Percentiles rank a stretch among this genome's conserved stretches.
Evolutionary conservation across 2,888 invertebrate genomes (phyloP).

Genomic region (Andrena marginata): DNA sequence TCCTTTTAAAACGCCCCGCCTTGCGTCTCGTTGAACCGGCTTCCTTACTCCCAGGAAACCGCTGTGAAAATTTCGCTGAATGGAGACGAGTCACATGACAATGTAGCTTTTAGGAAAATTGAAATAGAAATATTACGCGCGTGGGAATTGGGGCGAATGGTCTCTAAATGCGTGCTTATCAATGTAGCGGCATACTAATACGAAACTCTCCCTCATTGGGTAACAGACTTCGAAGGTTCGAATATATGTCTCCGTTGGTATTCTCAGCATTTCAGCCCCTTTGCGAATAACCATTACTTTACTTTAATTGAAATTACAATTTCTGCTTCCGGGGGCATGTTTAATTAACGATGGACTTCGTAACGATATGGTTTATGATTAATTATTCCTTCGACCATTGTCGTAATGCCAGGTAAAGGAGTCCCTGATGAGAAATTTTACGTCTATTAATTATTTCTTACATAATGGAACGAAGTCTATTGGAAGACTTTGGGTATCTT

Average conservation of each 20-base stretch:
- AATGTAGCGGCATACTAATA: too few relatives aligned
- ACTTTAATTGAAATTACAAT: conserved; percentile 3
- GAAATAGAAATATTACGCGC: too few relatives aligned
- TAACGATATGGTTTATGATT: neutral
- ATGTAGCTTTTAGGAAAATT: too few relatives aligned
- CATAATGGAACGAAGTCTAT: conserved; percentile 10
- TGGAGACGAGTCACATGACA: neutral
- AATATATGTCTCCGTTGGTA: neutral
- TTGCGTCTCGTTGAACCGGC: too few relatives aligned
- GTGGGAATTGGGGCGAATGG: too few relatives aligned
- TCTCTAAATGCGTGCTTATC: too few relatives aligned
- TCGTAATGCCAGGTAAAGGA: conserved; percentile 1
- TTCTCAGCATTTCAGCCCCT: neutral
- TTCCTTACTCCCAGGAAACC: neutral
- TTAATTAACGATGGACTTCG: conserved; percentile 6
- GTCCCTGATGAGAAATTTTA: neutral
- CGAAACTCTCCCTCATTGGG: too few relatives aligned
- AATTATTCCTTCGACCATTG: conserved; percentile 14
- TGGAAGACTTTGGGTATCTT: neutral
- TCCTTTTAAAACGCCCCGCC: neutral
- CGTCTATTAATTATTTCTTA: conserved; percentile 38
- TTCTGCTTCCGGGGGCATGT: neutral
- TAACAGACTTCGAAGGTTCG: too few relatives aligned
- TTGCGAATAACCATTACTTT: neutral
- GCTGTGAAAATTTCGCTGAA: neutral